A percentile compares a stretch with the other conserved stretches of the same genome.
Conservation (phyloP, 2,113 vertebrate genomes). For the Ctenodactylus gundi region DNA sequence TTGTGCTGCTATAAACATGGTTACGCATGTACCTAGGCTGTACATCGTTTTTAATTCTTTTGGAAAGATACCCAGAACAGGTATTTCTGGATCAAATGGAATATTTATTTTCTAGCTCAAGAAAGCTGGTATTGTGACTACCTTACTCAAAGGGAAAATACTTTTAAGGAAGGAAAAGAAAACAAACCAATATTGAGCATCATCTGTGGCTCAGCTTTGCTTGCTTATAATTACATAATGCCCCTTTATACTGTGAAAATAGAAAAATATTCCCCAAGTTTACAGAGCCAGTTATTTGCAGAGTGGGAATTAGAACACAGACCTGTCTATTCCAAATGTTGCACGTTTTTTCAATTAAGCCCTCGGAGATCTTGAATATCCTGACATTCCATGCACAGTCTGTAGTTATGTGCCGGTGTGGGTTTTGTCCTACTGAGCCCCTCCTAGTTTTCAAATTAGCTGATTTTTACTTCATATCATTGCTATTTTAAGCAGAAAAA, state of each 20-base stretch:
- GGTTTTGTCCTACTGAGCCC: background rate
- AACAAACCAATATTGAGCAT: background rate
- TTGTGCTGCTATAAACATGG: too few relatives aligned
- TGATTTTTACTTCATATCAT: background rate
- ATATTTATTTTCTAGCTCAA: constrained; percentile 27
- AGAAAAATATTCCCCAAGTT: background rate
- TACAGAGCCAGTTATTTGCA: background rate
- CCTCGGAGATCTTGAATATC: background rate
- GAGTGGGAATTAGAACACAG: background rate
- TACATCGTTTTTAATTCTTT: too few relatives aligned
- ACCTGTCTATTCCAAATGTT: background rate
- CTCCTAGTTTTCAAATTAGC: background rate
- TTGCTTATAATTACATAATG: background rate
- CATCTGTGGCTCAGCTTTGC: background rate
- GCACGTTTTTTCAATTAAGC: background rate
- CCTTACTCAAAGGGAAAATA: constrained; percentile 5
- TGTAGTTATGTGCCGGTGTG: background rate
- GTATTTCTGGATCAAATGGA: too few relatives aligned
- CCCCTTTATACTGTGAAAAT: background rate
- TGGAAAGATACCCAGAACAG: too few relatives aligned
- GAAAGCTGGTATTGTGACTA: background rate
- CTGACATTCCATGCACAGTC: background rate
- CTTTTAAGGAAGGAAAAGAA: background rate
- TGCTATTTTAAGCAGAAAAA: background rate
- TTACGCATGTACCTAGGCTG: too few relatives aligned